These are phyloP conservation scores for Liodrosophila aerea DNA, from an alignment of 2,888 invertebrate species.

Conservation along the genomic window DNA sequence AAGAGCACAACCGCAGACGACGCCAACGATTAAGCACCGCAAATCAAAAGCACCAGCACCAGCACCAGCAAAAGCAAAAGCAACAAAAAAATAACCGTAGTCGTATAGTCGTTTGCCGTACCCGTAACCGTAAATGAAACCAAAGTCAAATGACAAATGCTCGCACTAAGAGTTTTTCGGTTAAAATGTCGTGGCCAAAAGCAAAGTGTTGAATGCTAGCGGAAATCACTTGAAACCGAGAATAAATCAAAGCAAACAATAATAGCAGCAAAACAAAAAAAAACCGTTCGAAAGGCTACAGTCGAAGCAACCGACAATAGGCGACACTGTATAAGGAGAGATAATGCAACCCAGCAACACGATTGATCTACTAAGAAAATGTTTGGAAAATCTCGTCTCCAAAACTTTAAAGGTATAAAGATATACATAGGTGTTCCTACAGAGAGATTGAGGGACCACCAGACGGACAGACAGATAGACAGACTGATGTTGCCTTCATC, in stretches of 20 bases:
- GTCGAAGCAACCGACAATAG: too few relatives aligned
- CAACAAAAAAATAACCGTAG: conserved; percentile 15
- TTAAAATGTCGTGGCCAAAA: conserved; percentile 37
- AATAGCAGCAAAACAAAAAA: conserved; percentile 49
- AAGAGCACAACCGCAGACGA: conserved; percentile 51
- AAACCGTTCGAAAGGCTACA: neutral
- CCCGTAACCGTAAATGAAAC: conserved; percentile 29
- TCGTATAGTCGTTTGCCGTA: conserved; percentile 1
- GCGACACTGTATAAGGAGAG: too few relatives aligned
- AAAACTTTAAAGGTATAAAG: too few relatives aligned
- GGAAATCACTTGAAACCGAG: conserved; percentile 77
- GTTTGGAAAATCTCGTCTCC: too few relatives aligned
- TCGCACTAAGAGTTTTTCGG: conserved; percentile 41
- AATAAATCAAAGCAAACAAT: conserved; percentile 74
- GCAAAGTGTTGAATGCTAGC: conserved; percentile 70
- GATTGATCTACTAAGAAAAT: too few relatives aligned
- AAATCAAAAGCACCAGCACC: conserved; percentile 60
- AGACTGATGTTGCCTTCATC: too few relatives aligned
- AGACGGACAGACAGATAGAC: too few relatives aligned
- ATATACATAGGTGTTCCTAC: too few relatives aligned
- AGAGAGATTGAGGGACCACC: too few relatives aligned
- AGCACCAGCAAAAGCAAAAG: conserved; percentile 17
- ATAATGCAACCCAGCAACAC: too few relatives aligned
- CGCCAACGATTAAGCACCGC: conserved; percentile 70
- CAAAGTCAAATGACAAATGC: conserved; percentile 65